Evolutionary conservation across 2,797 vertebrate genomes (phyloP), one percentile per base, ranked within the genome.

Genomic region (Podarcis lilfordi): DNA sequence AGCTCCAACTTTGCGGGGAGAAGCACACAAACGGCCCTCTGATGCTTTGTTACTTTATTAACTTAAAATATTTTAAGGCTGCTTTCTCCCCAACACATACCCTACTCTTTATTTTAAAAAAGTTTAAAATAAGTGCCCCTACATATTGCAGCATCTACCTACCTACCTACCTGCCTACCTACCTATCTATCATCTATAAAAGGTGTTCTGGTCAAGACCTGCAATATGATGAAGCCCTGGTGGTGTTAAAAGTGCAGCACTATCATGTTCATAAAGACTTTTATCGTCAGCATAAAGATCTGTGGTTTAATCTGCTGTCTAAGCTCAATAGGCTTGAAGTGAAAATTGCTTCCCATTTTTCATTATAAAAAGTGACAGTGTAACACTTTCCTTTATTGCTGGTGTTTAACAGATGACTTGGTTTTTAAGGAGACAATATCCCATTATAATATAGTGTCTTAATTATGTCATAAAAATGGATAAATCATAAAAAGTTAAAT

Each of bases 291-390:
- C 78, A 61, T 92, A 91, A 94, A 45, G 79, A 91, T 89, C 37
- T 91, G 37, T 77, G 80, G 89, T 93, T 96, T 92, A 93, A 93
- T 92, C 87, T 87, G 77, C 85, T 94, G 1, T 92, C 82, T 91
- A 91, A 94, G 50, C 66, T 86, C 66, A 91, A 2, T 93, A 88
- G 80, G 86, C 94, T 92, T 87, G 86, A 93, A 93, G 80, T 37
- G 91, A 90, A 94, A 82, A 88, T 78, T 92, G 61, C 59, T 93
- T 94, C 91, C 78, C 61, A 71, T 80, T 93, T 95, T 95, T 93
- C 89, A 88, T 89, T 68, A 92, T 88, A 75, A 87, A 92, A 92
- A 90, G 45, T 89, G 29, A 64, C 66, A 92, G 23, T 80, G n/a
- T 90, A 88, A 90, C 72, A 84, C 27, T 32, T 89, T 68, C 86